These are phyloP conservation scores for Microctenopoma steveboyesi DNA, from an alignment of 2,797 vertebrate genomes.

Conservation along the genomic window DNA sequence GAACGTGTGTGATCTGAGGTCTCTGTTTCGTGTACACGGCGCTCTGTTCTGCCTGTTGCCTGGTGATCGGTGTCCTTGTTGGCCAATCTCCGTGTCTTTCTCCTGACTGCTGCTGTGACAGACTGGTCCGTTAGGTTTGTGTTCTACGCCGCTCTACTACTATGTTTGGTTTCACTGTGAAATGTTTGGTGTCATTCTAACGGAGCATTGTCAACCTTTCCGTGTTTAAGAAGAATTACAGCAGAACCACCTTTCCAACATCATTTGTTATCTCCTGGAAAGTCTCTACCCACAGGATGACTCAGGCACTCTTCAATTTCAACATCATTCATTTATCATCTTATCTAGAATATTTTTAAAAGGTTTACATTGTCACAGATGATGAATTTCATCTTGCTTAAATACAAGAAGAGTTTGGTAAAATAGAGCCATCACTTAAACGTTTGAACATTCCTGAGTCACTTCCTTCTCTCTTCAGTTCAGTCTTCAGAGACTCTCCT, in stretches of 20 bases:
- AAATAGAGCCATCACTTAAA: not conserved
- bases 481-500: constrained; percentile 14
- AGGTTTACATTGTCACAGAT: not conserved
- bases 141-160: not conserved
- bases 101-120: constrained; percentile 13
- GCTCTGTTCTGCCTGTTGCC: constrained; percentile 44
- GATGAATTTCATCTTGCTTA: not conserved
- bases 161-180: too few relatives aligned
- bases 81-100: constrained; percentile 30
- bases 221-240: too few relatives aligned
- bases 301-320: not conserved
- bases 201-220: too few relatives aligned
- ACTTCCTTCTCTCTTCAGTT: constrained; percentile 25
- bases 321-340: not conserved
- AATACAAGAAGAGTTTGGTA: not conserved
- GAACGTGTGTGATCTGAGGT: constrained; percentile 57
- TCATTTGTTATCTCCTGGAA: not conserved
- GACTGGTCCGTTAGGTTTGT: constrained; percentile 28
- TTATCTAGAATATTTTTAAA: not conserved
- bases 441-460: constrained; percentile 11
- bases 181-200: too few relatives aligned
- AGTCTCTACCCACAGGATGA: not conserved
- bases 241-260: not conserved
- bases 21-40: constrained; percentile 45
- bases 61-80: constrained; percentile 44